These are phyloP conservation scores for Ryuthela nishihirai DNA, from an alignment of 2,888 invertebrate species.

Conservation along the genomic window DNA sequence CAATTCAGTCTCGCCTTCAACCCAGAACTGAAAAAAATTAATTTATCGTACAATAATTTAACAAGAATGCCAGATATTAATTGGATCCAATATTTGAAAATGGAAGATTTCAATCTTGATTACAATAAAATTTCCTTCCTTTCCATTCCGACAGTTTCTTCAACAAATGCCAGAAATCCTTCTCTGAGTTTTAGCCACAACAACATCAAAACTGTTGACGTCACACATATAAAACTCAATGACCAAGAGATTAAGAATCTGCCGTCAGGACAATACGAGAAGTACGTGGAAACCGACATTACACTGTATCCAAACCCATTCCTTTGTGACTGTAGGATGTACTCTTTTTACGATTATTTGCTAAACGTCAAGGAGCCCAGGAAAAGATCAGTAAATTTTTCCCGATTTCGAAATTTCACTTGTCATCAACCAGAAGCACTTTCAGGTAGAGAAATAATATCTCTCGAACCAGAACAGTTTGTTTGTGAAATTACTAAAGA, in stretches of 20 bases:
- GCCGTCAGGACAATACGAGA: slow-evolving; percentile 13
- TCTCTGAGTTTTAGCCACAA: slow-evolving; percentile 17
- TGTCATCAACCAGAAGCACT: slow-evolving; percentile 12
- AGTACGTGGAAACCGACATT: slow-evolving; percentile 9
- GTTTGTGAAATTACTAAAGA: slow-evolving; percentile 24
- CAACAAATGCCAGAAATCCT: slow-evolving; percentile 6
- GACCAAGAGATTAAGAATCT: slow-evolving; percentile 8
- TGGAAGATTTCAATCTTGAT: slow-evolving; percentile 39
- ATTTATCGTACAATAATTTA: slow-evolving; percentile 63
- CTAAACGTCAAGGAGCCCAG: slow-evolving; percentile 3
- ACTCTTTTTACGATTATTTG: slow-evolving; percentile 26
- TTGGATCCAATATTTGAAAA: slow-evolving; percentile 36
- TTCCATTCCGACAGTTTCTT: slow-evolving; percentile 11
- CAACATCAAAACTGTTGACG: slow-evolving; percentile 20
- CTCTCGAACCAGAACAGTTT: slow-evolving; percentile 13
- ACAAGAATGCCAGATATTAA: slow-evolving; percentile 59
- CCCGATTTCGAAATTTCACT: slow-evolving; percentile 4
- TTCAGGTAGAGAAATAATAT: slow-evolving; percentile 1
- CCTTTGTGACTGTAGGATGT: slow-evolving; percentile 36
- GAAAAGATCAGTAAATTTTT: slow-evolving; percentile 8
- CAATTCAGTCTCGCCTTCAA: slow-evolving; percentile 63
- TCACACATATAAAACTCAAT: slow-evolving; percentile 1
- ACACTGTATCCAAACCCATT: slow-evolving; percentile 26
- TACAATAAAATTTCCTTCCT: slow-evolving; percentile 32
- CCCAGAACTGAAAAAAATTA: slow-evolving; percentile 64